Conservation (phyloP, 2,797 vertebrate genomes). For the Rhyacichthys aspro region DNA sequence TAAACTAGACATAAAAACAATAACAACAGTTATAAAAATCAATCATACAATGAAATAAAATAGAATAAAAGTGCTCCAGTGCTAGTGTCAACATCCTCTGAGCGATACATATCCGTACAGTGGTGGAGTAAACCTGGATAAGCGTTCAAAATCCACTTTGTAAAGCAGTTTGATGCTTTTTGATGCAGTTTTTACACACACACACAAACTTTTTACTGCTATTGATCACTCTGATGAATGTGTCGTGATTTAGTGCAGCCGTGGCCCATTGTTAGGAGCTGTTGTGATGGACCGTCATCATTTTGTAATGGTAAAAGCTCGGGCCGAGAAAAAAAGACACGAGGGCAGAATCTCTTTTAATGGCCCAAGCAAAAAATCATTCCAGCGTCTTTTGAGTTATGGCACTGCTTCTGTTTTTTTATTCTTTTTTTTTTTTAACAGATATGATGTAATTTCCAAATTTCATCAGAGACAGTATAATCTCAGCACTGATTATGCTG, state of each 20-base stretch:
- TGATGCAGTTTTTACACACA: not conserved
- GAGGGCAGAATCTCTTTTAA: conserved; percentile 70
- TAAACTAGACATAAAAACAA: too few species aligned
- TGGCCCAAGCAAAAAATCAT: conserved; percentile 60
- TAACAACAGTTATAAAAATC: too few species aligned
- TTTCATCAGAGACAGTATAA: conserved; percentile 67
- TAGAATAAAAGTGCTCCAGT: too few species aligned
- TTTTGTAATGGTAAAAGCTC: conserved; percentile 76
- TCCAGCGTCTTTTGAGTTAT: conserved; percentile 69
- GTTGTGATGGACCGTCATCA: conserved; percentile 74
- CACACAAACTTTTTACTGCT: conserved; percentile 60
- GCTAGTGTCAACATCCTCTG: too few species aligned
- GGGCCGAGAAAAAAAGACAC: conserved; percentile 59
- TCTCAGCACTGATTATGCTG: conserved; percentile 73
- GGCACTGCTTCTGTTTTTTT: conserved; percentile 15
- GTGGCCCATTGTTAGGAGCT: conserved; percentile 70
- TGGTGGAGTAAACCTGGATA: too few species aligned
- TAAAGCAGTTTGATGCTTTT: too few species aligned
- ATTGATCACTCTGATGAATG: conserved; percentile 79
- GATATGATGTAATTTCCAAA: conserved; percentile 77
- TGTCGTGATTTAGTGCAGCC: conserved; percentile 76
- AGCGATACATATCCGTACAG: too few species aligned
- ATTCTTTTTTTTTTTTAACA: conserved; percentile 54
- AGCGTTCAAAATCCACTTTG: too few species aligned
- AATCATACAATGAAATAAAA: too few species aligned